Conservation (phyloP, 2,888 invertebrate genomes). For the Psylliodes chrysocephalus region DNA sequence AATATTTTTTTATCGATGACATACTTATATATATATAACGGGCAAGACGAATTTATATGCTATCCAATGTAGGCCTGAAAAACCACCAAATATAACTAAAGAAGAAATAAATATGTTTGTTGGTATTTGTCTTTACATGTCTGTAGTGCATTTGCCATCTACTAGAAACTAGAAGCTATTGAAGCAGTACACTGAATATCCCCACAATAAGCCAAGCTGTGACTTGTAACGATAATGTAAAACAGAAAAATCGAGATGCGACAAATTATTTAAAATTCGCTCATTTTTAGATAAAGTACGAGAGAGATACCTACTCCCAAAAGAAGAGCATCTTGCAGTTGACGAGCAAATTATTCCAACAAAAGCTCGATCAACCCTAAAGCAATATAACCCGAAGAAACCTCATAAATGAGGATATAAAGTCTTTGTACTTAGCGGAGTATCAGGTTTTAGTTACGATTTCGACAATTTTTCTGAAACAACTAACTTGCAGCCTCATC, state of each 20-base stretch:
- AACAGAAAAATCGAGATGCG: not conserved
- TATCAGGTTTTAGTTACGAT: not conserved
- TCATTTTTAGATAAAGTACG: slow-evolving; percentile 7
- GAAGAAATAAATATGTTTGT: not conserved
- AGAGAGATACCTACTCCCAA: slow-evolving; percentile 15
- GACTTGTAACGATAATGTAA: slow-evolving; percentile 22
- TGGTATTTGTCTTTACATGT: slow-evolving; percentile 29
- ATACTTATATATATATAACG: not conserved
- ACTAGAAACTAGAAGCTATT: slow-evolving; percentile 29
- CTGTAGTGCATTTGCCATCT: slow-evolving; percentile 14
- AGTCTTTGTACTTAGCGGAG: no score
- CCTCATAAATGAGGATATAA: no score
- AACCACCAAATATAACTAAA: not conserved
- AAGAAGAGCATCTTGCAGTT: slow-evolving; percentile 17
- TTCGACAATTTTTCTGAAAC: no score
- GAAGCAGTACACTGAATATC: slow-evolving; percentile 20
- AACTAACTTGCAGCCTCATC: not conserved
- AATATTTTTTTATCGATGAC: no score
- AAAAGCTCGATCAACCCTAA: no score
- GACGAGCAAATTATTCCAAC: no score
- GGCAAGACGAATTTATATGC: no score
- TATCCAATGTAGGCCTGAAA: no score
- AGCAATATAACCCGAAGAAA: no score
- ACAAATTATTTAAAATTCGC: slow-evolving; percentile 17
- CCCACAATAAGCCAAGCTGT: slow-evolving; percentile 14